Base-by-base conservation (phyloP, 2,888 invertebrate species). In the Lycaena phlaeas region DNA sequence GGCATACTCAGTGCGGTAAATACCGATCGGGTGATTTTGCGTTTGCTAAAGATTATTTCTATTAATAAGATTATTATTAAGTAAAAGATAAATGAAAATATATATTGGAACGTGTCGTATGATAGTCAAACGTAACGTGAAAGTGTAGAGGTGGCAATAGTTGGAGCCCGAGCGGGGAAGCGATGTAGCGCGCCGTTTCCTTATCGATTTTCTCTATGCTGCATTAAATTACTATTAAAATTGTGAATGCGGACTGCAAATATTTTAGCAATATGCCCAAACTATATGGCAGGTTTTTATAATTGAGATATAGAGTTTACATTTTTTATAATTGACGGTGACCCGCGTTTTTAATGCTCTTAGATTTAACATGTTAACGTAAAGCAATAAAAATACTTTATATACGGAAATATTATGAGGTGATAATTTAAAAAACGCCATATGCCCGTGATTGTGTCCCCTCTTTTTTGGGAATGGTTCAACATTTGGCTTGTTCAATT, bases 171-270 rank as follows among this genome's bases (percentile, higher is more conserved):
- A 64, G 60, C 59, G 63, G 60, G 55, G 53, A 61, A 22, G 63
- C 66, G 58, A 67, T 69, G 69, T 71, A 70, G 65, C 72, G 71
- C 71, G 72, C 67, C 64, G 75, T 73, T 74, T 72, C 71, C 72
- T 75, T 82, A 82, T 82, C 78, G 82, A 82, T 82, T 82, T 81
- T 82, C 77, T 72, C 71, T 68, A 71, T 76, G 74, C 82, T 75
- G 82, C 78, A 81, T 77, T 75, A 76, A 73, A 73, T 71, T 68
- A 72, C 69, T 65, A 66, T 69, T 71, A 63, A 67, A 71, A 72
- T 67, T 62, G 74, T 74, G 75, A 70, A 68, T 73, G 69, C 67
- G 73, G 70, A 62, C 59, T 66, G 68, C 67, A 68, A 68, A 68
- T 60, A 64, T 61, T 63, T 57, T 56, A 63, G 53, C 61, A 65